A percentile compares a stretch with the other conserved stretches of the same genome.
phyloP scores from a whole-genome alignment of 2,888 invertebrate genomes.

The Dicyrtomina minuta region DNA sequence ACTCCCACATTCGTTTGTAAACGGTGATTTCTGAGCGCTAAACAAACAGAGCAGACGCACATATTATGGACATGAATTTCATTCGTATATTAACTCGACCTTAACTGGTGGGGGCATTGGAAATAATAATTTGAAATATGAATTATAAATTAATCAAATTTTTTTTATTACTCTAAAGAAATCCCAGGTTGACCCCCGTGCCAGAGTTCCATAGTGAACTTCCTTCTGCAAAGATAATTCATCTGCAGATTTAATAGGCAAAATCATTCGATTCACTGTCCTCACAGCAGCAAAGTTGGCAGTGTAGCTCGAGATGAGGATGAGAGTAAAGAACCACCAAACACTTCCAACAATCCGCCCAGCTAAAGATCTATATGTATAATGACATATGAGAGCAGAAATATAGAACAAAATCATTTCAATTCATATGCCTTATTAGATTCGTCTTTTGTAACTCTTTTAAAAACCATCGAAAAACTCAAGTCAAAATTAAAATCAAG shows the following conservation, averaged over 20 bases:
- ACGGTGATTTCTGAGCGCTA: constrained; percentile 83
- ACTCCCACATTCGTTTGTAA: constrained; percentile 91
- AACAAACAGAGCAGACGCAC: constrained; percentile 21
- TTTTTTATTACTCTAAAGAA: constrained; percentile 74
- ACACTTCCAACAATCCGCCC: constrained; percentile 95
- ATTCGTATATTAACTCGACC: too few relatives aligned
- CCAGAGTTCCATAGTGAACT: constrained; percentile 84
- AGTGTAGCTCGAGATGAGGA: constrained; percentile 96
- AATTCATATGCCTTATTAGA: too few relatives aligned
- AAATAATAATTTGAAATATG: neutral
- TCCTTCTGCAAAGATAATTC: constrained; percentile 88
- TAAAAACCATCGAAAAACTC: too few relatives aligned
- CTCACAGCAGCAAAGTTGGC: constrained; percentile 94
- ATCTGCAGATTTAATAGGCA: constrained; percentile 90
- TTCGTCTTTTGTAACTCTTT: too few relatives aligned
- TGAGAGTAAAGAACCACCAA: constrained; percentile 99
- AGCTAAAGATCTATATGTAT: constrained; percentile 70
- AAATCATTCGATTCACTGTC: constrained; percentile 70
- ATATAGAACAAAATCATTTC: neutral
- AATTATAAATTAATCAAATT: neutral
- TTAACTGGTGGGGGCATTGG: too few relatives aligned
- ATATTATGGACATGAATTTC: too few relatives aligned
- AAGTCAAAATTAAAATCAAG: too few relatives aligned
- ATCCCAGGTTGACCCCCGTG: constrained; percentile 78
- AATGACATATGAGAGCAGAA: neutral